Base-by-base conservation (phyloP, 2,888 invertebrate genomes). In the Gari tellinella region DNA sequence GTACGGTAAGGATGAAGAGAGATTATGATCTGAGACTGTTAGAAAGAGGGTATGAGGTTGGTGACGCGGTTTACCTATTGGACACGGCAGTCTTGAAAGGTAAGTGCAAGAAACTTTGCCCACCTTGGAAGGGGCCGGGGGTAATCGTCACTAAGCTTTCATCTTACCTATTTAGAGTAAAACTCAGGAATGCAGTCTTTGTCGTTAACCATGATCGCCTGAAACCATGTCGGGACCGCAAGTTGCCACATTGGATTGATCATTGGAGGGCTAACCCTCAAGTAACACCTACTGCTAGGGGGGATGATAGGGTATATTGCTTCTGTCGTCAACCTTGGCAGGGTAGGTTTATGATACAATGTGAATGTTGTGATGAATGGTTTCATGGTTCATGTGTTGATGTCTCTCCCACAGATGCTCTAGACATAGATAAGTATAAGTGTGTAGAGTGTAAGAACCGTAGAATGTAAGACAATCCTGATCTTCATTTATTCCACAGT, bases 91-190 rank as follows among this genome's bases (percentile, higher is more conserved):
- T 49, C 17, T 23, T n/a, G 0, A 61, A 61, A n/a, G 67, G 66
- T 0, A 70, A 45, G 41, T 49, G 52, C 17, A 41, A 53, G 15
- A 70, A 70, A 45, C 25, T 70, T 17, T 31, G 48, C 23, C 49
- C 65, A 40, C 65, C 62, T 3, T 75, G 75, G 69, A 75, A 69
- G 19, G 75, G 62, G 1, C 75, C 69, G 10, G 65, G 62, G 5
- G 46, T 66, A 15, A 52, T 75, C 8, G 26, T 62, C 17, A 43
- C 55, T 12, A 66, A 51, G 25, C 21, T 69, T 12, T 46, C 66
- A 3, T 25, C 61, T 0, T 75, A 62, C 38, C 8, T 69, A n/a
- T 74, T 55, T 25, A 40, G 48, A n/a, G 58, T 75, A 8, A 49
- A 58, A 40, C 23, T 57, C 0, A 14, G 46, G 19, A 55, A 70